These are phyloP conservation scores for Felis chaus DNA, from an alignment of 2,113 vertebrate genomes.

Conservation along the genomic window DNA sequence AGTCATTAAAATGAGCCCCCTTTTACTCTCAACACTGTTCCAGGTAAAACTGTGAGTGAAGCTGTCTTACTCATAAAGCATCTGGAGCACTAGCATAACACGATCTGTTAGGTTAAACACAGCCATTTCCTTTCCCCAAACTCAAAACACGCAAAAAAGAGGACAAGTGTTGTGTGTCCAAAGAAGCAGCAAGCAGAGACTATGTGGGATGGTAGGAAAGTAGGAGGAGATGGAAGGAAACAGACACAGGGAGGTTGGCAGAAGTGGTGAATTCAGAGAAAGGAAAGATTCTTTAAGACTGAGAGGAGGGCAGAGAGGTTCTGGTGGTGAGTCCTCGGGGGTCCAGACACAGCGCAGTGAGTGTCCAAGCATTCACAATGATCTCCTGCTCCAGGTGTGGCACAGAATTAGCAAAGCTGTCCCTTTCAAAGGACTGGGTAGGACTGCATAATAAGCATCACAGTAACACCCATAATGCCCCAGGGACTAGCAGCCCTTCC, in stretches of 20 bases:
- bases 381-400: neutral
- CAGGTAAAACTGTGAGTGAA: neutral
- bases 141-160: neutral
- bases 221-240: neutral
- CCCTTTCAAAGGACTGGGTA: neutral
- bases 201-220: neutral
- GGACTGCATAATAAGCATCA: neutral
- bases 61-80: neutral
- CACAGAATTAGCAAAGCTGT: neutral
- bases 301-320: neutral
- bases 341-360: neutral
- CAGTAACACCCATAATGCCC: accelerated
- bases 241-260: neutral
- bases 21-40: neutral
- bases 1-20: neutral
- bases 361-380: neutral
- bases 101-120: neutral
- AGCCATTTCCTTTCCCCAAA: neutral
- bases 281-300: neutral
- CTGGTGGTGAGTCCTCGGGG: neutral
- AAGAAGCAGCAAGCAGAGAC: neutral
- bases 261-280: neutral
- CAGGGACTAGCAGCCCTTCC: neutral
- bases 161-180: too few relatives aligned
- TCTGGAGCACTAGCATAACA: too few relatives aligned